Base-by-base conservation (phyloP, 2,888 invertebrate genomes). In the Volucella inanis region DNA sequence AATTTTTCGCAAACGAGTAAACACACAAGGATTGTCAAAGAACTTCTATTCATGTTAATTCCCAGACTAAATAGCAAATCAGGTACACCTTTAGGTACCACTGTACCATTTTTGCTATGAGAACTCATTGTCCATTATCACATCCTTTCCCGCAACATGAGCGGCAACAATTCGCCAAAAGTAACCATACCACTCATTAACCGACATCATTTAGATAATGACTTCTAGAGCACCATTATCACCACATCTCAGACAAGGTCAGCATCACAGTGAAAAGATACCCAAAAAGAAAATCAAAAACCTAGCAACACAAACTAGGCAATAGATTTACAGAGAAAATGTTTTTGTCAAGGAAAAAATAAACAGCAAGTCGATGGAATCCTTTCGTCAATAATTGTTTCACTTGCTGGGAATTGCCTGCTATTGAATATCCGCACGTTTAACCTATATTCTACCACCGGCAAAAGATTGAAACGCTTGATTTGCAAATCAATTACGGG, bases 391-490 rank as follows among this genome's bases (percentile, higher is more conserved):
- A 31, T 31, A 31, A 68, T 78, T 80, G 74, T 77, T 77, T 71
- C 85, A 85, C 81, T 85, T 85, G 85, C 68, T 77, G 68, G 67
- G 71, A 59, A 71, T 62, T 50, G 61, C 55, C 71, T 45, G 59
- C n/a, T 31, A 31, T 31, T 31, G 1, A 31, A 57, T 72, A 71
- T 71, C 71, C 77, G 31, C 31, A 31, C 31, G 61, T 47, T 76
- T 71, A 85, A 85, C 85, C 76, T 77, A 81, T 68, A 85, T 85
- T 81, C 54, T 85, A 74, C 80, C 85, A 85, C 85, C 85, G 76
- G 85, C 81, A 77, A 85, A 62, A 38, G 18, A 45, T 65, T 71
- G 71, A 77, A 85, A 85, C 67, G 81, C 57, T 76, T 85, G 68
- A 77, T 85, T 85, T 85, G 81, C 81, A 85, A 81, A 80, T 85